Percentiles rank a stretch among this genome's conserved stretches.
These are phyloP conservation scores for Ondatra zibethicus DNA, from an alignment of 2,113 vertebrate genomes.

Conservation along the genomic window DNA sequence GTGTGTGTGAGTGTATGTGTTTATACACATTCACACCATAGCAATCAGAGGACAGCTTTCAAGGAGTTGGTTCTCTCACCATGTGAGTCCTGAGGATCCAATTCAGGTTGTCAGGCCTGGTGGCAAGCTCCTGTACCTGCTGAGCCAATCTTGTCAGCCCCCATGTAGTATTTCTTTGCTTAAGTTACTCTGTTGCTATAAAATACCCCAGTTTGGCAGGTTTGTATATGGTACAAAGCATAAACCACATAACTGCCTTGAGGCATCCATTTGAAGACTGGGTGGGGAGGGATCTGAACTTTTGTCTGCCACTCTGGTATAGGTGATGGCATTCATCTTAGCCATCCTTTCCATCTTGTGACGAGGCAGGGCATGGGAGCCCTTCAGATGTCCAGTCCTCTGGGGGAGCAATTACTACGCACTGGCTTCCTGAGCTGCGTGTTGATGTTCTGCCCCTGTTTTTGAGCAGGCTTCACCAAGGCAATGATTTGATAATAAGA, in stretches of 20 bases:
- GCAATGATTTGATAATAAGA: conserved; percentile 94
- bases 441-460: conserved; percentile 91
- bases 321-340: neutral
- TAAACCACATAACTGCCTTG: neutral
- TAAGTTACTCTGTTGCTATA: neutral
- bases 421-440: conserved; percentile 92
- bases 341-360: conserved; percentile 54
- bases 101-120: neutral
- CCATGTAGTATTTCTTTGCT: neutral
- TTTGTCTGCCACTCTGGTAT: neutral
- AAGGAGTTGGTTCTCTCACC: neutral
- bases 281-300: neutral
- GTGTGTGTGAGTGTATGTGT: neutral
- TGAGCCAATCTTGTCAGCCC: neutral
- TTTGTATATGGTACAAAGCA: neutral
- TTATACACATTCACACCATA: neutral
- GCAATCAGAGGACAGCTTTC: neutral
- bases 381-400: conserved; percentile 85
- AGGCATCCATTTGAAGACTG: neutral
- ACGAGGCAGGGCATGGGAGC: conserved; percentile 72
- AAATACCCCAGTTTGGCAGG: neutral
- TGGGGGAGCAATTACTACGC: conserved; percentile 93
- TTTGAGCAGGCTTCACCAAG: conserved; percentile 87
- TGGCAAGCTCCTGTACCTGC: neutral
- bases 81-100: neutral